Base-by-base conservation (phyloP, 2,888 invertebrate genomes). In the Coleophora deauratella region DNA sequence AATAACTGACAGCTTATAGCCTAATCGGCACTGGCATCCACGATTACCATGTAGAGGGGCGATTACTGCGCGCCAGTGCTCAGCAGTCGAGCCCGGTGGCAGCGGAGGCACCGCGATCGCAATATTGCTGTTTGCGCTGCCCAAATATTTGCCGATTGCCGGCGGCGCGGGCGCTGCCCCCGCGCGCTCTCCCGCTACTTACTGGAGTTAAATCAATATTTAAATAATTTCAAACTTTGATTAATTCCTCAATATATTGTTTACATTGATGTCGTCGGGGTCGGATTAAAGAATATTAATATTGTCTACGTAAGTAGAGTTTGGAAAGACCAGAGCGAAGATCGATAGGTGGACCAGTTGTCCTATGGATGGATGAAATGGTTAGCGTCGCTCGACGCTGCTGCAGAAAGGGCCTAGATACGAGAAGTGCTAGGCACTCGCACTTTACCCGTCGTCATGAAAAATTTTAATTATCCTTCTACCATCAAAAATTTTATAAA, bases 151-250 rank as follows among this genome's bases (percentile, higher is more conserved):
- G 72, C 51, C 47, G 31, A 9, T 12, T 35, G 28, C 31, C 27
- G 13, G 13, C 62, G 56, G 49, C 21, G 6, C 21, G 21, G 21
- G 3, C 3, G 21, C 21, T 3, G 21, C 21, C 54, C 48, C 47
- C 63, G 47, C 47, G 62, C 57, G 55, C 60, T 69, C 57, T 63
- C 69, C 70, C 72, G 71, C 72, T 79, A 77, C 81, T 80, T 80
- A 80, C 77, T 69, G 75, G 73, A 81, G 81, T 82, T 85, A 82
- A 66, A 79, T 76, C 78, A 85, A 85, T 84, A 84, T 85, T 85
- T 71, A 78, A 84, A 82, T 81, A 64, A 79, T 80, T 80, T 77
- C 65, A 79, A 84, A 84, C 76, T 84, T 84, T 84, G 79, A 85
- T 85, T 85, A 85, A 85, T 84, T 84, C 67, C 70, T 72, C 72